Evolutionary conservation across 2,113 vertebrate species (phyloP).

Genomic region (Myiopsitta monachus): DNA sequence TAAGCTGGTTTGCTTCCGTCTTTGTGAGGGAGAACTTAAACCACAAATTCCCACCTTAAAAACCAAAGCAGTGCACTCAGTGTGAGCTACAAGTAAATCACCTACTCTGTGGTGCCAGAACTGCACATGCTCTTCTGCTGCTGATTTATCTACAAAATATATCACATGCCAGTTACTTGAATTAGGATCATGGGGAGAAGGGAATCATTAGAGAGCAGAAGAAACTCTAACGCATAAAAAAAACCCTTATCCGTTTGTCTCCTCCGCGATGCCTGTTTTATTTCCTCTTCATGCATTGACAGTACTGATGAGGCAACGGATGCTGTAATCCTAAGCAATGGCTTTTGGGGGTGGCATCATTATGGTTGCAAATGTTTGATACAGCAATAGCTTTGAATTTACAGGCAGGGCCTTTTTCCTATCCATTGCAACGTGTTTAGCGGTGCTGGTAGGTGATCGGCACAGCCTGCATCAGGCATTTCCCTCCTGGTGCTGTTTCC

Average conservation of each 20-base stretch:
- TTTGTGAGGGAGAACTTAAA: not conserved
- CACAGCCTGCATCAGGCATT: not conserved
- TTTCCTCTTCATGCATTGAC: not conserved
- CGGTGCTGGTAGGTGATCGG: not conserved
- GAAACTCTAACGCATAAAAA: constrained; percentile 46
- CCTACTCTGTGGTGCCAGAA: not conserved
- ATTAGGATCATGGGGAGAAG: constrained; percentile 60
- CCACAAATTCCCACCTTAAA: constrained; percentile 30
- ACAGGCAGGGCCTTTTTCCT: not conserved
- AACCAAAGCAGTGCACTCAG: not conserved
- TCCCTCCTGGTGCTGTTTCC: not conserved
- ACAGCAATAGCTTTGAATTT: not conserved
- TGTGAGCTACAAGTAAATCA: constrained; percentile 35
- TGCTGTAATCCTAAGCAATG: not conserved
- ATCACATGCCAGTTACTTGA: constrained; percentile 59
- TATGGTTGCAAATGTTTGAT: not conserved
- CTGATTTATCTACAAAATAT: constrained; percentile 57
- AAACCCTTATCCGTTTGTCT: constrained; percentile 45
- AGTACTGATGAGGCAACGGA: not conserved
- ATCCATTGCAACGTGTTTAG: not conserved
- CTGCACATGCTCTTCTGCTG: constrained; percentile 27
- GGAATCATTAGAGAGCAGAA: constrained; percentile 61
- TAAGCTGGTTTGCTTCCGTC: not conserved
- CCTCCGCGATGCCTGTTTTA: not conserved
- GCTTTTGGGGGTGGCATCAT: not conserved